Percentiles rank a stretch among this genome's conserved stretches.
These are phyloP conservation scores for Papilio polytes DNA, from an alignment of 1,140 invertebrate species.

Conservation along the genomic window DNA sequence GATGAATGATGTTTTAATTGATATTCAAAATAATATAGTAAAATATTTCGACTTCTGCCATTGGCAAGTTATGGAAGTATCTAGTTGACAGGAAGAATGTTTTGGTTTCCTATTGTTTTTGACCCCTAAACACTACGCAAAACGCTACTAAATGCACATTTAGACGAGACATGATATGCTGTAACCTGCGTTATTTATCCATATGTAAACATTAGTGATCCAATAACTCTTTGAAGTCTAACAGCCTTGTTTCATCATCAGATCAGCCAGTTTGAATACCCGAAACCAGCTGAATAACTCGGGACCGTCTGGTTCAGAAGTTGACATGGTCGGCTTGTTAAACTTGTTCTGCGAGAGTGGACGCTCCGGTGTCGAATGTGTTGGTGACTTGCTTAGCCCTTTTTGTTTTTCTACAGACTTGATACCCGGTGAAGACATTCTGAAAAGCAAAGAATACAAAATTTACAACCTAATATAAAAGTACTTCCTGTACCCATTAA, in stretches of 20 bases:
- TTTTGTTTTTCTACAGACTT: constrained; percentile 75
- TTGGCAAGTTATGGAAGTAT: neutral
- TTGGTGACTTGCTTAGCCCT: constrained; percentile 66
- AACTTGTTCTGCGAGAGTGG: constrained; percentile 45
- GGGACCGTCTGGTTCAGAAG: constrained; percentile 42
- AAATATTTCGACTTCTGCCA: neutral
- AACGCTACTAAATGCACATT: neutral
- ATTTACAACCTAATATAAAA: too few relatives aligned
- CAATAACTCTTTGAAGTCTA: constrained; percentile 50
- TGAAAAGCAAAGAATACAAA: constrained; percentile 44
- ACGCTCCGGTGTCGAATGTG: constrained; percentile 54
- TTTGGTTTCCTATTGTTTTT: neutral
- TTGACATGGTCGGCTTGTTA: constrained; percentile 45
- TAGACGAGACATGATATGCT: constrained; percentile 5
- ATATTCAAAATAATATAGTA: neutral
- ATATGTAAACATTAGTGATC: neutral
- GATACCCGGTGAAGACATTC: constrained; percentile 77
- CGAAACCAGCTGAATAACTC: constrained; percentile 79
- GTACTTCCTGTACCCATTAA: too few relatives aligned
- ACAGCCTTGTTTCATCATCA: constrained; percentile 85
- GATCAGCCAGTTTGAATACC: constrained; percentile 84
- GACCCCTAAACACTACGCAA: neutral
- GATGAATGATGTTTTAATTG: too few relatives aligned
- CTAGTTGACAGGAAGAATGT: neutral
- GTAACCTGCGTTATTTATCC: neutral